Conservation (phyloP, 2,888 invertebrate genomes). For the Cremastinae sp. region DNA sequence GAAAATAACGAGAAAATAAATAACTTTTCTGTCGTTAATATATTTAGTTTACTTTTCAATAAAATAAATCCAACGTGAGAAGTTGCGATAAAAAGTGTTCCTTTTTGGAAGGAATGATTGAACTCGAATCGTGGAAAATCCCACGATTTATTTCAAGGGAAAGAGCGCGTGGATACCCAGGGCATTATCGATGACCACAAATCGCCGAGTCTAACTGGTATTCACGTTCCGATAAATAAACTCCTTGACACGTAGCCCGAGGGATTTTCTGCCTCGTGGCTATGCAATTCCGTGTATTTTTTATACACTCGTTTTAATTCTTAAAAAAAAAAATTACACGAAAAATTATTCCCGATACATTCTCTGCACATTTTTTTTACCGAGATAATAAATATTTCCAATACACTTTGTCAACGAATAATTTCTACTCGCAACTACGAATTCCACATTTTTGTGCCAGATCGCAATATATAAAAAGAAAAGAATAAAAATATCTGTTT, state of each 20-base stretch:
- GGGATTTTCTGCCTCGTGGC: slow-evolving; percentile 35
- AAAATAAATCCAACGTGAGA: not conserved
- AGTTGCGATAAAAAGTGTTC: not conserved
- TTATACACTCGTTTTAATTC: not conserved
- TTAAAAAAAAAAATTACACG: not conserved
- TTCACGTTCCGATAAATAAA: slow-evolving; percentile 50
- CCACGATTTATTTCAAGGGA: too few relatives aligned
- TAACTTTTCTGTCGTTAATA: too few relatives aligned
- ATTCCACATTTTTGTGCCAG: too few relatives aligned
- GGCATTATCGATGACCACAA: slow-evolving; percentile 37
- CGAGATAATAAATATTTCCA: not conserved
- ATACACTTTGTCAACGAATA: too few relatives aligned
- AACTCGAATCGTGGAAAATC: not conserved
- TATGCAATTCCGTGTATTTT: not conserved
- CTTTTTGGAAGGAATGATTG: not conserved
- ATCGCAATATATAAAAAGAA: too few relatives aligned
- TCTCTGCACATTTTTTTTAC: too few relatives aligned
- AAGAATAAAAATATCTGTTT: too few relatives aligned
- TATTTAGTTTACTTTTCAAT: too few relatives aligned
- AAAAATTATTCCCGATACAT: slow-evolving; percentile 3
- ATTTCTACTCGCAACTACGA: too few relatives aligned
- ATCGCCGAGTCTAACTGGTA: slow-evolving; percentile 33
- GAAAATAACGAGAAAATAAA: too few relatives aligned
- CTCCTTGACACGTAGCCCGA: slow-evolving; percentile 56
- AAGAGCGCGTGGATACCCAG: slow-evolving; percentile 18